These are phyloP conservation scores for Bombus pyrosoma DNA, from an alignment of 1,140 invertebrate species.

Conservation along the genomic window DNA sequence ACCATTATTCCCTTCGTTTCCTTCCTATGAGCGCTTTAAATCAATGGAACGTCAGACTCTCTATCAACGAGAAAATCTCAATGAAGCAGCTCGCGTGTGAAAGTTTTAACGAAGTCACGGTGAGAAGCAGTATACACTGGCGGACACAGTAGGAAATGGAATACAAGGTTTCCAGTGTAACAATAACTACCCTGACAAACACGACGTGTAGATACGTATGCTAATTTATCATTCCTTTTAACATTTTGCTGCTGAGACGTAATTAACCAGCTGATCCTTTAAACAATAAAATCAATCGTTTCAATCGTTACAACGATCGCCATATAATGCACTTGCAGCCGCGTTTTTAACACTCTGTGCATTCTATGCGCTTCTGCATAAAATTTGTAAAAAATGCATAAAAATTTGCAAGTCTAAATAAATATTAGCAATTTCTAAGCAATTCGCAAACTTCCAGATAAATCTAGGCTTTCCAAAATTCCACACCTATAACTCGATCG, in stretches of 20 bases:
- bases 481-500: no score
- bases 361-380: neutral
- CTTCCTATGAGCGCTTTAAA: neutral
- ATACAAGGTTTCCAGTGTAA: slow-evolving; percentile 5
- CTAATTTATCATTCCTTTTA: neutral
- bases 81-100: slow-evolving; percentile 22
- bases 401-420: neutral
- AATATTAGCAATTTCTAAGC: neutral
- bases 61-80: slow-evolving; percentile 21
- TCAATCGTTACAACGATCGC: no score
- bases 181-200: neutral
- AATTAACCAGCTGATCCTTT: neutral
- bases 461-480: neutral
- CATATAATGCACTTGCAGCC: no score
- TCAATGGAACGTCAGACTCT: slow-evolving; percentile 8
- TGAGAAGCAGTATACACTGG: neutral
- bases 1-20: neutral
- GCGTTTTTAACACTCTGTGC: no score
- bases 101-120: slow-evolving; percentile 22
- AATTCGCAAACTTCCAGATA: neutral
- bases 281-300: no score
- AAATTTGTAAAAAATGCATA: neutral
- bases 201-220: neutral
- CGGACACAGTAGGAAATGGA: slow-evolving; percentile 6
- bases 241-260: neutral